These are phyloP conservation scores for Andrena trimmerana DNA, from an alignment of 2,888 invertebrate species.

Conservation along the genomic window DNA sequence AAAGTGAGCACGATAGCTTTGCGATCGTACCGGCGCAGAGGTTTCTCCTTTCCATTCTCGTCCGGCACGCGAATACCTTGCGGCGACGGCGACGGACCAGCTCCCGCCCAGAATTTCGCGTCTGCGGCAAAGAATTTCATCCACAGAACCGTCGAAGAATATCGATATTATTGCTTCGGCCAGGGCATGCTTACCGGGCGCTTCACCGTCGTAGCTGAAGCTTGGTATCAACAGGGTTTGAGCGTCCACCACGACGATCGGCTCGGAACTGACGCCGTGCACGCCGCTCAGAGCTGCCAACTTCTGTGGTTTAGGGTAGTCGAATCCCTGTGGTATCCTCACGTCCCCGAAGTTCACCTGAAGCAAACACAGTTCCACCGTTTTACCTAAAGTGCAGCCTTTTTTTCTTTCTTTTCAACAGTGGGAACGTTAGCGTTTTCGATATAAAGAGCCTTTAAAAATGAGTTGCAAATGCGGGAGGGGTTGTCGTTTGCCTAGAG, in stretches of 20 bases:
- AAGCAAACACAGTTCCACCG: neutral
- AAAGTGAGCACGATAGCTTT: conserved; percentile 96
- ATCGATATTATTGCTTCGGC: neutral
- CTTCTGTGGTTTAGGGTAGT: conserved; percentile 94
- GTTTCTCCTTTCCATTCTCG: conserved; percentile 94
- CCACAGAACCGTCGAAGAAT: neutral
- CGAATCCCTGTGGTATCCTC: conserved; percentile 91
- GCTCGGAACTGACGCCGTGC: conserved; percentile 94
- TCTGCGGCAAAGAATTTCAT: conserved; percentile 86
- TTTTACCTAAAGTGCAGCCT: neutral
- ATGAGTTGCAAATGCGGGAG: neutral
- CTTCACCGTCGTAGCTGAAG: conserved; percentile 96
- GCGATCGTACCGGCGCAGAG: conserved; percentile 92
- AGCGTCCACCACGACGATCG: conserved; percentile 95
- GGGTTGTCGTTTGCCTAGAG: neutral
- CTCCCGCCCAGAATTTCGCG: conserved; percentile 97
- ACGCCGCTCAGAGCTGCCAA: conserved; percentile 91
- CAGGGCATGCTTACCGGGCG: conserved; percentile 89
- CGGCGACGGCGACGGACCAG: conserved; percentile 92
- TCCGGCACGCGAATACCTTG: conserved; percentile 95
- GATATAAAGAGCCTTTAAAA: neutral
- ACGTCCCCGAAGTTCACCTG: conserved; percentile 97
- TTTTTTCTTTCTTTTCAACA: neutral
- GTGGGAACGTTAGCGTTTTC: neutral
- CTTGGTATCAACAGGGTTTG: conserved; percentile 96